These are phyloP conservation scores for Buathra laborator DNA, from an alignment of 2,888 invertebrate species.

Conservation along the genomic window DNA sequence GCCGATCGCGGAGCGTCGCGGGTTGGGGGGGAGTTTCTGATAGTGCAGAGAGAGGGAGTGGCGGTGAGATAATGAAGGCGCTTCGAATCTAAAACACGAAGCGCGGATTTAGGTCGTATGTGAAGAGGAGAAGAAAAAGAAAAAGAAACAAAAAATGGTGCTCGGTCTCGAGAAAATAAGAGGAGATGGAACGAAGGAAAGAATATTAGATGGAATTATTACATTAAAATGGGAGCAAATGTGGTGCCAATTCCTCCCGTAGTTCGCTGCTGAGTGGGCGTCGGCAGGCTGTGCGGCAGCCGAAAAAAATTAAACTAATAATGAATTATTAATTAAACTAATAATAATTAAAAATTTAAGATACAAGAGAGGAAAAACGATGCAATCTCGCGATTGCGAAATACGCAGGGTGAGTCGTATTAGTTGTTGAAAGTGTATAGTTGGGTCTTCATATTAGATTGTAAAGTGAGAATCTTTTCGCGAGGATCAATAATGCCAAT, in stretches of 20 bases:
- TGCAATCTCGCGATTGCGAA: slow-evolving; percentile 50
- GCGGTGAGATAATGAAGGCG: slow-evolving; percentile 53
- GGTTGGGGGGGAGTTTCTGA: slow-evolving; percentile 64
- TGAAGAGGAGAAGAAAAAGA: slow-evolving; percentile 26
- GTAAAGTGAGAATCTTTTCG: slow-evolving; percentile 68
- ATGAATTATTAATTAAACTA: slow-evolving; percentile 64
- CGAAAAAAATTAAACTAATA: slow-evolving; percentile 24
- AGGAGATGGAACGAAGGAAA: slow-evolving; percentile 61
- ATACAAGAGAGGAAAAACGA: slow-evolving; percentile 65
- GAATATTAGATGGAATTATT: slow-evolving; percentile 59
- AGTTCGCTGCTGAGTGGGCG: slow-evolving; percentile 76
- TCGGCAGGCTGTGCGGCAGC: slow-evolving; percentile 67
- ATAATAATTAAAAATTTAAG: slow-evolving; percentile 72
- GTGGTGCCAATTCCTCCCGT: slow-evolving; percentile 85
- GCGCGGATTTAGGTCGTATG: slow-evolving; percentile 40
- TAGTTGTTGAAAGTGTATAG: slow-evolving; percentile 83
- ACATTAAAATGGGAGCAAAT: slow-evolving; percentile 82
- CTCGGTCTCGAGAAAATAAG: slow-evolving; percentile 57
- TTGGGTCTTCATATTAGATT: slow-evolving; percentile 83
- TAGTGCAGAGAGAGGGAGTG: slow-evolving; percentile 38
- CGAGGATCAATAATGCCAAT: slow-evolving; percentile 75
- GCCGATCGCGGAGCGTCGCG: background rate
- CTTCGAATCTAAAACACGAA: slow-evolving; percentile 46
- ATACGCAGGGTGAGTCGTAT: slow-evolving; percentile 73
- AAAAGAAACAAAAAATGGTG: slow-evolving; percentile 43